phyloP scores from a whole-genome alignment of 2,797 vertebrate species.

The Netta rufina region DNA sequence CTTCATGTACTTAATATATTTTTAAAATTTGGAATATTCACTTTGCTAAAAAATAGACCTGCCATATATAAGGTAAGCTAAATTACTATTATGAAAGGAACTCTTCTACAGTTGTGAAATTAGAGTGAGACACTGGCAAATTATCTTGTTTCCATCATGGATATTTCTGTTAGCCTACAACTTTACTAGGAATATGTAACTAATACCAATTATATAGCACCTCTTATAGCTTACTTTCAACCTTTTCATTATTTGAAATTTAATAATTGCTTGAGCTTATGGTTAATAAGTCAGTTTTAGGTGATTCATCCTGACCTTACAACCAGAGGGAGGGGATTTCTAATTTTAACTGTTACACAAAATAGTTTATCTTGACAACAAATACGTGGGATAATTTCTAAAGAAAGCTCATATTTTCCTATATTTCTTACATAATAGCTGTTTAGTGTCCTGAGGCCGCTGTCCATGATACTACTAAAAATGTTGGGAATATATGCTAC shows the following conservation, averaged over 20 bases:
- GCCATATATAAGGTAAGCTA: neutral
- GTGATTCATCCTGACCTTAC: neutral
- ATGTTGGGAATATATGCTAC: neutral
- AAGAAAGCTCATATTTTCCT: neutral
- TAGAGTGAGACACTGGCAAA: neutral
- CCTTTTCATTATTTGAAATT: neutral
- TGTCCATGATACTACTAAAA: neutral
- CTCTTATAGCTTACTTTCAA: neutral
- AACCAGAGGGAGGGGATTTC: neutral
- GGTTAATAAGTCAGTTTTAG: slow-evolving; percentile 28
- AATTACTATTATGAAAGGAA: neutral
- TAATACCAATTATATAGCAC: neutral
- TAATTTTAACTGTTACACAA: neutral
- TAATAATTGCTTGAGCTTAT: neutral
- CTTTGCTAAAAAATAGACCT: neutral
- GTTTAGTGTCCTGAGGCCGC: neutral
- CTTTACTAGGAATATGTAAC: neutral
- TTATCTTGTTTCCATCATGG: neutral
- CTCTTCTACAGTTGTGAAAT: neutral
- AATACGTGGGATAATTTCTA: neutral
- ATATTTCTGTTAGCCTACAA: neutral
- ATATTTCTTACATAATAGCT: neutral
- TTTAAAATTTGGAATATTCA: neutral
- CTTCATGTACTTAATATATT: neutral
- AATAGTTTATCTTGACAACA: neutral